These are phyloP conservation scores for Sebastolobus alascanus DNA, from an alignment of 2,797 vertebrate genomes.

Conservation along the genomic window DNA sequence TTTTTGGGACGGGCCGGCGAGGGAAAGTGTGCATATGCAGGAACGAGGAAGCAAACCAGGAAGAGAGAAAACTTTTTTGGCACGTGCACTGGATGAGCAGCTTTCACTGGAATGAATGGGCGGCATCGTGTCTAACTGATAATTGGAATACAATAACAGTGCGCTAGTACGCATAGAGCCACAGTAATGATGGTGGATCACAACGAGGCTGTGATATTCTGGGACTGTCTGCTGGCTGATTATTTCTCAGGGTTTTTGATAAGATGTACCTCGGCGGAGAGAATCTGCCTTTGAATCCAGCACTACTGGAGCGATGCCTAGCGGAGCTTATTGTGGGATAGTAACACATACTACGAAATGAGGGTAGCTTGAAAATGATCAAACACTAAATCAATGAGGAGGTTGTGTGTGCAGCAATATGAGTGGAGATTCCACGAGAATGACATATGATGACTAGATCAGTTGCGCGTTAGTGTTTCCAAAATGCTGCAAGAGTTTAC, in stretches of 20 bases:
- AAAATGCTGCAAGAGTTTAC: background rate
- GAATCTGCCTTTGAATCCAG: slow-evolving; percentile 27
- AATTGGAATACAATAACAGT: background rate
- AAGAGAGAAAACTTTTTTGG: background rate
- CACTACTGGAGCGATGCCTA: slow-evolving; percentile 19
- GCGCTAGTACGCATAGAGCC: background rate
- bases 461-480: background rate
- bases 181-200: background rate
- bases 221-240: slow-evolving; percentile 22
- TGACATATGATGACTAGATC: background rate
- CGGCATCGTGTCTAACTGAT: background rate
- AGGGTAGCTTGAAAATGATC: background rate
- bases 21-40: background rate
- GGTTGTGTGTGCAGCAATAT: background rate
- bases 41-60: background rate
- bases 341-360: slow-evolving; percentile 10
- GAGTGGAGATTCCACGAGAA: background rate
- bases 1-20: background rate
- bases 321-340: slow-evolving; percentile 3
- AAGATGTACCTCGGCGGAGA: slow-evolving; percentile 19
- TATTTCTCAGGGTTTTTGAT: slow-evolving; percentile 31
- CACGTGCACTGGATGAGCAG: background rate
- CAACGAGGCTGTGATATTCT: background rate
- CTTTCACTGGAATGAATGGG: background rate
- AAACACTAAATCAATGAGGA: background rate